Evolutionary conservation across 2,888 invertebrate genomes (phyloP).

Genomic region (Ceramica pisi): DNA sequence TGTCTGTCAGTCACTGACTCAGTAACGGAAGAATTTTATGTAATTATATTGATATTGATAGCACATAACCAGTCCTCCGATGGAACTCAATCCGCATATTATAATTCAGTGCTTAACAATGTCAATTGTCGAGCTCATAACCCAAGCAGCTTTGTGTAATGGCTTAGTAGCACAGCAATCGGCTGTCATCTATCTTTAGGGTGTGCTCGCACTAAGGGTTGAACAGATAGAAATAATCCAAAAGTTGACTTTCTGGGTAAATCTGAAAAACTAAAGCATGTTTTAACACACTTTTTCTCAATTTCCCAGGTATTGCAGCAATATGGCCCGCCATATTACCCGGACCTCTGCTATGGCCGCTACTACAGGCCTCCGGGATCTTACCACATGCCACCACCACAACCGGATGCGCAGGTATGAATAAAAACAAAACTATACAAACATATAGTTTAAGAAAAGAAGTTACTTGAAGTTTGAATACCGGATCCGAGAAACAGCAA

Average conservation of each 20-base stretch:
- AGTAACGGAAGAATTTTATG: too few relatives aligned
- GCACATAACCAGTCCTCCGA: slow-evolving; percentile 4
- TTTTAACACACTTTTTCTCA: neutral
- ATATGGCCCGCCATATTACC: slow-evolving; percentile 86
- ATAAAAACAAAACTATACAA: neutral
- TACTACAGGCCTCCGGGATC: slow-evolving; percentile 87
- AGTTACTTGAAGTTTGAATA: neutral
- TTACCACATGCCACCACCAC: slow-evolving; percentile 89
- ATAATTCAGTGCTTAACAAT: slow-evolving; percentile 23
- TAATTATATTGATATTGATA: too few relatives aligned
- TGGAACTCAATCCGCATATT: slow-evolving; percentile 13
- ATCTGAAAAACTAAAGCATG: neutral
- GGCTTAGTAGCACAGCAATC: slow-evolving; percentile 30
- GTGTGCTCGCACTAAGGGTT: neutral
- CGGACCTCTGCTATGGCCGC: slow-evolving; percentile 87
- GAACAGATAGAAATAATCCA: neutral
- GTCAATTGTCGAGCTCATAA: slow-evolving; percentile 6
- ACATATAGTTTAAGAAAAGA: neutral
- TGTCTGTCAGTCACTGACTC: too few relatives aligned
- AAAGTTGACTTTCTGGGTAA: neutral
- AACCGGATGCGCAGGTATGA: slow-evolving; percentile 84
- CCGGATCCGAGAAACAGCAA: neutral
- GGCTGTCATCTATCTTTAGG: slow-evolving; percentile 5
- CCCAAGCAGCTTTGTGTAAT: neutral
- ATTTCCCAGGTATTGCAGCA: slow-evolving; percentile 84